phyloP scores from a whole-genome alignment of 1,140 invertebrate genomes.

The Drosophila grimshawi region DNA sequence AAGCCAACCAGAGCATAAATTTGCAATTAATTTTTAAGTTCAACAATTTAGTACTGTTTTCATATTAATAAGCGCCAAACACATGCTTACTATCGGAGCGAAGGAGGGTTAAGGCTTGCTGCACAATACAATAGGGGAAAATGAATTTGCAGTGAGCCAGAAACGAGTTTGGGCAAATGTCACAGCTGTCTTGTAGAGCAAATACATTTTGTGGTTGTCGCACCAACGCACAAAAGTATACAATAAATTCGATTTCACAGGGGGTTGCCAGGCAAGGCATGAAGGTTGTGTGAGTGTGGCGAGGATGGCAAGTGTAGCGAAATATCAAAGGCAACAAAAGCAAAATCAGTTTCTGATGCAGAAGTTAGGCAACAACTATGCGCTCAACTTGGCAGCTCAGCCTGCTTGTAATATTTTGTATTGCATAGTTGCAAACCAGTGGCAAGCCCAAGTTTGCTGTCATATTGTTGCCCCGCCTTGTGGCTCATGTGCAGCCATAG shows the following conservation, averaged over 20 bases:
- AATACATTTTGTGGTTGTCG: constrained; percentile 73
- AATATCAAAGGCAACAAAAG: constrained; percentile 59
- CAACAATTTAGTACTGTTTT: constrained; percentile 36
- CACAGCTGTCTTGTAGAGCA: constrained; percentile 65
- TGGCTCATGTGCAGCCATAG: constrained; percentile 60
- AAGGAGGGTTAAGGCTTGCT: not conserved
- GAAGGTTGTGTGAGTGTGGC: not conserved
- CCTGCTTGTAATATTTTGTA: constrained; percentile 70
- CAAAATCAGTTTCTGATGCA: constrained; percentile 23
- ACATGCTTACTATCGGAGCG: constrained; percentile 59
- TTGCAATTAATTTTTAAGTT: constrained; percentile 77
- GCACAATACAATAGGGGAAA: no score
- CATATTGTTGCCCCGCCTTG: constrained; percentile 29
- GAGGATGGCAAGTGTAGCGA: constrained; percentile 14
- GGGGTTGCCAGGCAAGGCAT: not conserved
- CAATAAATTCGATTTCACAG: constrained; percentile 76
- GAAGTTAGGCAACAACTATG: constrained; percentile 51
- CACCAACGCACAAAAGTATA: constrained; percentile 69
- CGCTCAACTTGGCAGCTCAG: constrained; percentile 56
- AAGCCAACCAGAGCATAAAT: constrained; percentile 38
- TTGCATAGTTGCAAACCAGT: constrained; percentile 53
- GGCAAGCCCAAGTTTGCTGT: constrained; percentile 15
- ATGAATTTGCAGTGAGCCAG: not conserved
- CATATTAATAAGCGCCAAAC: constrained; percentile 71
- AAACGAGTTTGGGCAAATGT: constrained; percentile 54